phyloP scores from a whole-genome alignment of 1,140 invertebrate genomes.

The Dolichoris vasculosae region DNA sequence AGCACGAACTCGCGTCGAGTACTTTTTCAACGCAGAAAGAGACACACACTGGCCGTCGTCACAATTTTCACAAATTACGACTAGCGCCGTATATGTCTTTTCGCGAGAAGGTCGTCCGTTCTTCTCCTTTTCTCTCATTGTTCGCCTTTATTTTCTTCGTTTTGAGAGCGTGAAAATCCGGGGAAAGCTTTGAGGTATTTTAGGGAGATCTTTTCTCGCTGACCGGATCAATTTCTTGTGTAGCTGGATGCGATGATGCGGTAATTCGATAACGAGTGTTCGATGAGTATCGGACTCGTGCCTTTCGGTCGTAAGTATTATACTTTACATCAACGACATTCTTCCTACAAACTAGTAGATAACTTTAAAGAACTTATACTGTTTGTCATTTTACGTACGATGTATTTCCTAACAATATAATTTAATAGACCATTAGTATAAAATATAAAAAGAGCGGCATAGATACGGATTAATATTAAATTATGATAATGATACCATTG shows the following conservation, averaged over 20 bases:
- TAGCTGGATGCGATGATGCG: neutral
- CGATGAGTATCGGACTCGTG: neutral
- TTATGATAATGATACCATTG: constrained; percentile 7
- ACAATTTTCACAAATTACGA: constrained; percentile 3
- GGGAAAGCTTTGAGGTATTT: neutral
- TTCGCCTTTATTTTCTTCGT: neutral
- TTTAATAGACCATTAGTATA: neutral
- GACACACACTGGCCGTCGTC: neutral
- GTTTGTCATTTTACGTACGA: neutral
- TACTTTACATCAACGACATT: neutral
- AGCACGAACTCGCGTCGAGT: constrained; percentile 36
- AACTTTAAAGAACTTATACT: neutral
- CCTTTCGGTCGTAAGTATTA: neutral
- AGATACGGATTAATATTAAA: neutral
- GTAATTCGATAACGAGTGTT: constrained; percentile 6
- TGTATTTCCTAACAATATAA: neutral
- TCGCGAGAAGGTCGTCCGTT: neutral
- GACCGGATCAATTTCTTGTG: neutral
- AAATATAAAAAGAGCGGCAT: neutral
- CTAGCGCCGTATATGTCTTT: constrained; percentile 11
- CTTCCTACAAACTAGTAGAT: neutral
- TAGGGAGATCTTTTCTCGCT: neutral
- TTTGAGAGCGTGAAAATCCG: neutral
- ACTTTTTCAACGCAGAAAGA: constrained; percentile 28
- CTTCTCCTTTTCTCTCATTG: neutral